phyloP scores from a whole-genome alignment of 1,140 invertebrate species.

The Drosophila baimaii region DNA sequence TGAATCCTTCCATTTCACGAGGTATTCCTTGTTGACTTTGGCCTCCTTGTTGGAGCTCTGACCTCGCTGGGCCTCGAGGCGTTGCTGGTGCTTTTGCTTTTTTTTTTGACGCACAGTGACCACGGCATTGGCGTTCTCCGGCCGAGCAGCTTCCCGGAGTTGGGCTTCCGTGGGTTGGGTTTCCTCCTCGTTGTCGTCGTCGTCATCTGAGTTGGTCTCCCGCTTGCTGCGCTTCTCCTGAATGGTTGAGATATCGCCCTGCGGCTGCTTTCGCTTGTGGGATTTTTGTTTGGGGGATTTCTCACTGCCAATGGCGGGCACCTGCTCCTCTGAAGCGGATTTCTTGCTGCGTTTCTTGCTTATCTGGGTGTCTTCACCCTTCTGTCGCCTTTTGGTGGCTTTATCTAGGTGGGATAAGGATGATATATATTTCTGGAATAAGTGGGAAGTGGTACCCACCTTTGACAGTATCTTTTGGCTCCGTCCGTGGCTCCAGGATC shows the following conservation, averaged over 20 bases:
- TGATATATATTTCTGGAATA: background rate
- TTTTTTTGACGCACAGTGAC: slow-evolving; percentile 80
- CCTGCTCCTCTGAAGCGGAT: background rate
- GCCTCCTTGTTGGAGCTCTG: slow-evolving; percentile 69
- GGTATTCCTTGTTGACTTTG: slow-evolving; percentile 86
- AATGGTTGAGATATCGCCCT: background rate
- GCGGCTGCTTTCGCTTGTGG: slow-evolving; percentile 48
- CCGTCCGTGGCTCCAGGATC: slow-evolving; percentile 57
- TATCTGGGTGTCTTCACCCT: background rate
- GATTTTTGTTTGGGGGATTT: slow-evolving; percentile 15
- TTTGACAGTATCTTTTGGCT: background rate
- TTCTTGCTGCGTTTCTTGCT: slow-evolving; percentile 29
- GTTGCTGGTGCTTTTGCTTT: slow-evolving; percentile 75
- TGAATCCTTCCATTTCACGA: slow-evolving; percentile 89
- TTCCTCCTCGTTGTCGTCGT: slow-evolving; percentile 32
- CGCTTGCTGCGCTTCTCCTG: slow-evolving; percentile 60
- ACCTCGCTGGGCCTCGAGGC: slow-evolving; percentile 60
- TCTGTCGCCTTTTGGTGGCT: slow-evolving; percentile 1
- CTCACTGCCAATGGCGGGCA: background rate
- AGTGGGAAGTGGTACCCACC: background rate
- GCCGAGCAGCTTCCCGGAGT: slow-evolving; percentile 68
- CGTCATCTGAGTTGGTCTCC: slow-evolving; percentile 20
- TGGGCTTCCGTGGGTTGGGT: slow-evolving; percentile 64
- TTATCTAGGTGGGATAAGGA: background rate
- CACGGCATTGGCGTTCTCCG: slow-evolving; percentile 71